phyloP scores from a whole-genome alignment of 2,113 vertebrate genomes.

The Thymallus thymallus region DNA sequence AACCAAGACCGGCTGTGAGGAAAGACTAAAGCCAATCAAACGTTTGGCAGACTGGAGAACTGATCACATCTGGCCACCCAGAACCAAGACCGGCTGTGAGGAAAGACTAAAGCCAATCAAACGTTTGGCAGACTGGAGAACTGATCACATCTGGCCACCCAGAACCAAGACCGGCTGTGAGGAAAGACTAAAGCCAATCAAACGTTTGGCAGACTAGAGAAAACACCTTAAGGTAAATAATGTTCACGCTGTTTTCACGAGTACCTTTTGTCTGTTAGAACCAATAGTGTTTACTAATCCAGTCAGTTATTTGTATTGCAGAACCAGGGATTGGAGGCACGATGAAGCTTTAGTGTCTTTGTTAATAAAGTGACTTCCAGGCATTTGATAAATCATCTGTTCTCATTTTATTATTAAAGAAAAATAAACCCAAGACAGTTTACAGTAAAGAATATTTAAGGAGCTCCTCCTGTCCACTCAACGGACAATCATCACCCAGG shows the following conservation, averaged over 20 bases:
- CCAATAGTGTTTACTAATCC: conserved; percentile 60
- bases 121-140: background rate
- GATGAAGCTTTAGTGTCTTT: too few relatives aligned
- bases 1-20: background rate
- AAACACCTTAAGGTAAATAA: conserved; percentile 5
- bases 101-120: too few relatives aligned
- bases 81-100: background rate
- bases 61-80: background rate
- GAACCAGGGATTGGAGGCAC: too few relatives aligned
- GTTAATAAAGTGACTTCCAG: too few relatives aligned
- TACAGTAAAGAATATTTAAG: too few relatives aligned
- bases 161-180: background rate
- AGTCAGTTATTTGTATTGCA: too few relatives aligned
- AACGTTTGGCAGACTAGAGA: background rate
- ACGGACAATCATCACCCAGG: background rate
- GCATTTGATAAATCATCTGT: too few relatives aligned
- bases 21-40: too few relatives aligned
- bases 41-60: background rate
- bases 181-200: too few relatives aligned
- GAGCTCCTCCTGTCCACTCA: too few relatives aligned
- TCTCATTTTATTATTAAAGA: too few relatives aligned
- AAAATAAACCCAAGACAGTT: too few relatives aligned
- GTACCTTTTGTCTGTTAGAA: conserved; percentile 28
- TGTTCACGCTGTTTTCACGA: conserved; percentile 25
- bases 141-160: background rate